These are phyloP conservation scores for Julus scandinavius DNA, from an alignment of 2,888 invertebrate genomes.

Conservation along the genomic window DNA sequence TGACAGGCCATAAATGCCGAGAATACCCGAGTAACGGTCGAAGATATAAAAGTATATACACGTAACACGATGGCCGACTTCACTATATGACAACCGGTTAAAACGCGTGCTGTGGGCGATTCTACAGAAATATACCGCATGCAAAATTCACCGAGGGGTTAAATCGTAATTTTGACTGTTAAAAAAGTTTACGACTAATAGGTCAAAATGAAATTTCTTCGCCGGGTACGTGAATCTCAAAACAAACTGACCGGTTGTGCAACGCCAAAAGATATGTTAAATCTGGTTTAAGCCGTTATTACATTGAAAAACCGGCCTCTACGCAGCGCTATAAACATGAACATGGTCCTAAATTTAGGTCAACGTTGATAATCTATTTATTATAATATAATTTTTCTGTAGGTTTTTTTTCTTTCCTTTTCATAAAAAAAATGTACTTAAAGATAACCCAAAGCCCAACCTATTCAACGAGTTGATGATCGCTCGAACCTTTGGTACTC, in stretches of 20 bases:
- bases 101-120: background rate
- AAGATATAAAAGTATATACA: background rate
- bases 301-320: background rate
- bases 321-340: background rate
- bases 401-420: background rate
- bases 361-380: constrained; percentile 24
- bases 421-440: background rate
- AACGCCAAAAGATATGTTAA: background rate
- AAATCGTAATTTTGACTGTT: background rate
- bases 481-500: background rate
- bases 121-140: background rate
- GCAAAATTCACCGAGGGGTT: constrained; percentile 27
- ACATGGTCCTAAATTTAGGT: constrained; percentile 21
- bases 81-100: background rate
- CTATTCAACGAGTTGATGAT: background rate
- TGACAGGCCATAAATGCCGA: background rate
- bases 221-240: background rate
- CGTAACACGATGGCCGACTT: background rate
- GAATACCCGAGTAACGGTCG: background rate
- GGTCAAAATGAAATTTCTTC: background rate
- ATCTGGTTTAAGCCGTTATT: constrained; percentile 17
- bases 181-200: constrained; percentile 6
- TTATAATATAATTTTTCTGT: background rate
- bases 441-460: background rate
- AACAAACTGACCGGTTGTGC: background rate